Evolutionary conservation across 2,888 invertebrate species (phyloP).

Genomic region (Tetanocera ferruginea): DNA sequence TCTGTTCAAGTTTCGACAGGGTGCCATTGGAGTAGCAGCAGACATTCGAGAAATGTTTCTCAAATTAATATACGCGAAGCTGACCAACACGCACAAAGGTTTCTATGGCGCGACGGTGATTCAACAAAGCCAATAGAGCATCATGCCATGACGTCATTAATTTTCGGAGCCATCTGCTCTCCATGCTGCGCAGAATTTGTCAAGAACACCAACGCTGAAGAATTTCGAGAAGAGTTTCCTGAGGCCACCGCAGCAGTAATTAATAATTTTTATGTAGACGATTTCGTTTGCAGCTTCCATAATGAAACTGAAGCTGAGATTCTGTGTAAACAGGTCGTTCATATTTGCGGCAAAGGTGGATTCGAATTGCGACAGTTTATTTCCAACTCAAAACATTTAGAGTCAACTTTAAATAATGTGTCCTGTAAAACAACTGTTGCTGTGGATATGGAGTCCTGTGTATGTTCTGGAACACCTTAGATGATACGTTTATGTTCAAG

Average conservation of each 20-base stretch:
- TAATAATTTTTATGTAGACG: conserved; percentile 45
- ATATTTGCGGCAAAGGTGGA: conserved; percentile 19
- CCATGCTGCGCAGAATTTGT: conserved; percentile 49
- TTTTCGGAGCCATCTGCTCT: conserved; percentile 50
- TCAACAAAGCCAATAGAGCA: conserved; percentile 36
- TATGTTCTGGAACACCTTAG: conserved; percentile 42
- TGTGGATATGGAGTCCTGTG: conserved; percentile 43
- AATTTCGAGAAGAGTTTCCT: conserved; percentile 13
- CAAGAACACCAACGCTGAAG: conserved; percentile 41
- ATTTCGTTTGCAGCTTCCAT: conserved; percentile 43
- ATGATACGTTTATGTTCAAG: conserved; percentile 43
- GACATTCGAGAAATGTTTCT: conserved; percentile 39
- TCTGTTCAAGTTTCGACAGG: conserved; percentile 35
- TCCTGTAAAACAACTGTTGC: neutral
- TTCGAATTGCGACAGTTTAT: conserved; percentile 33
- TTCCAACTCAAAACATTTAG: neutral
- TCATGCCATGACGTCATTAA: conserved; percentile 48
- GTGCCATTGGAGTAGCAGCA: conserved; percentile 27
- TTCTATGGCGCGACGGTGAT: conserved; percentile 48
- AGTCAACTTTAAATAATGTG: too few species aligned
- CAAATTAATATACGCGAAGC: conserved; percentile 8
- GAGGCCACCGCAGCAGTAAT: conserved; percentile 27
- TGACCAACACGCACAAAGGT: conserved; percentile 48
- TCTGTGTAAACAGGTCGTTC: conserved; percentile 27
- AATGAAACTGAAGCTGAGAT: conserved; percentile 31